Evolutionary conservation across 2,113 vertebrate genomes (phyloP), one percentile per base, ranked within the genome.

Genomic region (Arothron firmamentum): DNA sequence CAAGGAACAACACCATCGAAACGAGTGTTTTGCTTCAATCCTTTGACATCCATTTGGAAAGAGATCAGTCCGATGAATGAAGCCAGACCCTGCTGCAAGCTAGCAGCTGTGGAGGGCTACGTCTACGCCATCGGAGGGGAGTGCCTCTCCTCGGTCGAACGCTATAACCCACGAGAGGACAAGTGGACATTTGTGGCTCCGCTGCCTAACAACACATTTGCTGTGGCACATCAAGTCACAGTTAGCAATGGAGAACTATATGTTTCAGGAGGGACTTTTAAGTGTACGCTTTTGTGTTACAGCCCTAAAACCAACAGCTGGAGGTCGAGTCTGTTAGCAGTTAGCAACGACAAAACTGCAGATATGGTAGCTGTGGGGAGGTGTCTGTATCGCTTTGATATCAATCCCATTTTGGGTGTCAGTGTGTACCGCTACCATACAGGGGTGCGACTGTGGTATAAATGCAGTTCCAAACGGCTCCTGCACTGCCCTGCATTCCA

Each of bases 41-140:
- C 96, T 0, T 46, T 93, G 66, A 95, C 94, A 0, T 81, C 83
- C 54, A 92, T 92, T 87, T 98, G 96, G 96, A 93, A 86, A 48
- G 93, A 97, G 85, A 92, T 96, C 80, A 86, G 92, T 43, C 89
- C 93, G 0, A 85, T 99, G 86, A 95, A 93, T 69, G 92, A 95
- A 78, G 93, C 95, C 1, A 89, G 96, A 67, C 95, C 94, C 0
- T 92, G 88, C 71, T 98, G 95, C 86, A 94, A 90, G 66, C 90
- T 99, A 4, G 93, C 95, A 20, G 90, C 94, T 16, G 80, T 97
- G 67, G 92, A 94, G 0, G 94, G 94, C 12, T 85, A 84, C 75
- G 78, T 99, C 59, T 98, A 96, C 0, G 96, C 97, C 79, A 93
- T 98, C 0, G 96, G 97, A 0, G 97, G 97, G 0, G 96, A 97